Conservation (phyloP, 92 coral and sea anemone species). For the Actinernus sp. region DNA sequence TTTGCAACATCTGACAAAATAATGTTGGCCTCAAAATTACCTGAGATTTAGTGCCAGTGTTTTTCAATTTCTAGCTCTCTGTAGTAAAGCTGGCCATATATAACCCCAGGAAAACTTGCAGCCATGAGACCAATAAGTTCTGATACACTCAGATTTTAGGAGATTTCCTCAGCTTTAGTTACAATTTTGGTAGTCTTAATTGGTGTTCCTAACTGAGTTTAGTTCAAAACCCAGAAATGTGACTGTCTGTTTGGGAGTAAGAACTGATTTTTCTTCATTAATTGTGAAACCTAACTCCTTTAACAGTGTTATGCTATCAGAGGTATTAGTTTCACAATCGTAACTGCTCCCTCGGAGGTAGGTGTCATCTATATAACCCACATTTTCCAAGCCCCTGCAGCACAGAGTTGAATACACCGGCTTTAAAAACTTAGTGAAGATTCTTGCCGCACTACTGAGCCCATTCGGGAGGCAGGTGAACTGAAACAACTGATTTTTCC, state of each 20-base stretch:
- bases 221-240: slow-evolving; percentile 35
- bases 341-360: slow-evolving; percentile 20
- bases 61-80: slow-evolving; percentile 10
- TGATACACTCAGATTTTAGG: neutral
- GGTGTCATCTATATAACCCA: slow-evolving; percentile 26
- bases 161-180: neutral
- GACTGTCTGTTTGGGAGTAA: slow-evolving; percentile 3
- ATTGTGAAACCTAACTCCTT: slow-evolving; percentile 20
- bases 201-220: slow-evolving; percentile 8
- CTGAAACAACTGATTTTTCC: slow-evolving; percentile 1
- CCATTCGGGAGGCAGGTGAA: slow-evolving; percentile 23
- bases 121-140: slow-evolving; percentile 1
- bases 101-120: slow-evolving; percentile 23
- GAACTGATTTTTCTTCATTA: slow-evolving; percentile 20
- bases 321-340: slow-evolving; percentile 5
- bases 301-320: slow-evolving; percentile 6
- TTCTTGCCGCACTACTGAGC: neutral
- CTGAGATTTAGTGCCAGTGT: too few species aligned
- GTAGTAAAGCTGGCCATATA: slow-evolving; percentile 36
- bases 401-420: slow-evolving; percentile 11
- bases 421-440: slow-evolving; percentile 1
- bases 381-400: slow-evolving; percentile 36
- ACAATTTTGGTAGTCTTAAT: neutral
- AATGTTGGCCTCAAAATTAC: slow-evolving; percentile 18
- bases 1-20: slow-evolving; percentile 22